Conservation (phyloP, 2,797 vertebrate species). For the Sebastes nivosus region DNA sequence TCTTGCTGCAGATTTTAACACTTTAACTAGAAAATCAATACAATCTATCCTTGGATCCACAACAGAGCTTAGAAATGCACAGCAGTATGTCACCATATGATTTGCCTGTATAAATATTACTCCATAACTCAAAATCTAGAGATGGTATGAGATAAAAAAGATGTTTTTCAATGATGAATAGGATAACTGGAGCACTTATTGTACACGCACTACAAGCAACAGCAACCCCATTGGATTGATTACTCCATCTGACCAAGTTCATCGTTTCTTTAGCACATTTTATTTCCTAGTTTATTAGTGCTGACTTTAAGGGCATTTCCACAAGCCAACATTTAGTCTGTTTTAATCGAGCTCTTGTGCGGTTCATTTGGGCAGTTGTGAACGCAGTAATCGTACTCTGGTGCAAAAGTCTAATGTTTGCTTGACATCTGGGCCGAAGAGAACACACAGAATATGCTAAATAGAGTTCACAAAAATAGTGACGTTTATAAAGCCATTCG, state of each 20-base stretch:
- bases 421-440: too few species aligned
- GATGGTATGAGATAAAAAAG: neutral
- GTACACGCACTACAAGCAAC: neutral
- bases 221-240: neutral
- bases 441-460: too few species aligned
- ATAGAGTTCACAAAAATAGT: too few species aligned
- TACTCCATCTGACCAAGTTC: neutral
- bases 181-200: neutral
- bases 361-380: too few species aligned
- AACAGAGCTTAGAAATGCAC: neutral
- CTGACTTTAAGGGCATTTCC: too few species aligned
- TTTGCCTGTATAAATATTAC: slow-evolving; percentile 15
- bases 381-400: too few species aligned
- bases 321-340: too few species aligned
- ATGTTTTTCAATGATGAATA: neutral
- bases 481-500: too few species aligned
- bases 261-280: neutral
- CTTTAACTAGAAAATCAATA: slow-evolving; percentile 44
- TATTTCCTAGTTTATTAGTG: neutral
- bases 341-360: too few species aligned
- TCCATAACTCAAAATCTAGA: neutral
- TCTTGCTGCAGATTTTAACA: neutral
- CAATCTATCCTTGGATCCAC: slow-evolving; percentile 29
- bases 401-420: too few species aligned
- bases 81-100: slow-evolving; percentile 9